phyloP scores from a whole-genome alignment of 2,888 invertebrate genomes.

The Drosophila niveifrons region DNA sequence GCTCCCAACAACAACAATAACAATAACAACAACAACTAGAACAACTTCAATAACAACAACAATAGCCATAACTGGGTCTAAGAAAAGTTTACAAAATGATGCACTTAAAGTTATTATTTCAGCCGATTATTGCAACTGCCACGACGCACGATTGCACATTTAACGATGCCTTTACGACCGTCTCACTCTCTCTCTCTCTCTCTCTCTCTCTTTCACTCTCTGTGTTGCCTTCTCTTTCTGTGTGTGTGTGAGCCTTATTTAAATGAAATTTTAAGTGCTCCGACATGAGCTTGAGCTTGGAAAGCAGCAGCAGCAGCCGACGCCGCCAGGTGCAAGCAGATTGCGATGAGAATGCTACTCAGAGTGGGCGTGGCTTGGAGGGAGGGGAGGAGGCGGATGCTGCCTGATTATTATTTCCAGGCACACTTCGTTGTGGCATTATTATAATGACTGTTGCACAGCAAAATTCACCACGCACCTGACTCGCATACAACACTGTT shows the following conservation, averaged over 20 bases:
- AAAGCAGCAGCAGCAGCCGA: slow-evolving; percentile 18
- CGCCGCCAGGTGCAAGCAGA: slow-evolving; percentile 22
- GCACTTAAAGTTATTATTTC: slow-evolving; percentile 78
- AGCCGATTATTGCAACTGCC: slow-evolving; percentile 72
- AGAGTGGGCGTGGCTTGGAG: slow-evolving; percentile 6
- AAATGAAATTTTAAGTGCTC: slow-evolving; percentile 77
- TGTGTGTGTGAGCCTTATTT: slow-evolving; percentile 62
- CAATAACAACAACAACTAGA: slow-evolving; percentile 3
- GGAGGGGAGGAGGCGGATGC: slow-evolving; percentile 20
- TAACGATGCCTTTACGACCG: slow-evolving; percentile 56
- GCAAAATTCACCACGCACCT: slow-evolving; percentile 82
- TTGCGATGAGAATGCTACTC: not conserved
- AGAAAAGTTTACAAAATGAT: slow-evolving; percentile 67
- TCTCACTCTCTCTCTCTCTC: not conserved
- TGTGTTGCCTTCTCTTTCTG: not conserved
- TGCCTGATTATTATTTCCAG: slow-evolving; percentile 78
- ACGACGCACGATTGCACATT: slow-evolving; percentile 75
- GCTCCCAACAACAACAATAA: slow-evolving; percentile 5
- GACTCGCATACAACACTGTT: slow-evolving; percentile 71
- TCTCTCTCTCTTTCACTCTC: not conserved
- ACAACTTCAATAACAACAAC: slow-evolving; percentile 11
- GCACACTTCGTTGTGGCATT: slow-evolving; percentile 83
- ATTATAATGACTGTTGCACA: slow-evolving; percentile 83
- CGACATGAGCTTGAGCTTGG: slow-evolving; percentile 34
- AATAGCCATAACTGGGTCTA: slow-evolving; percentile 32